Evolutionary conservation across 2,888 invertebrate species (phyloP), one percentile per base, ranked within the genome.

Genomic region (Abrostola triplasia): DNA sequence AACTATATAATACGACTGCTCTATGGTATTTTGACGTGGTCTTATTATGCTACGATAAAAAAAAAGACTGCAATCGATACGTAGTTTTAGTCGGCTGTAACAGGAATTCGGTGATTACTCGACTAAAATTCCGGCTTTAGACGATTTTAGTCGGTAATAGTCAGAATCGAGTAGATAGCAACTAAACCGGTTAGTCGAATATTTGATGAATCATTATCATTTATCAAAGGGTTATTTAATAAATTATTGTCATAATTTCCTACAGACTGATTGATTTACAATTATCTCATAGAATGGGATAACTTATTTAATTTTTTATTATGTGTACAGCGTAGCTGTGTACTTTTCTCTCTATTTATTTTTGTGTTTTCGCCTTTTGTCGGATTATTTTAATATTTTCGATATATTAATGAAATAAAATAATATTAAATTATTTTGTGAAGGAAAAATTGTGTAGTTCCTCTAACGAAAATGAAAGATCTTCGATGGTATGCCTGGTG

Each of bases 221-320:
- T 69, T 69, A 73, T 60, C 63, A 37, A 68, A 64, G 36, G 44
- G 48, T 79, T 59, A 70, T 73, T 76, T 68, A 76, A 70, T 76
- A 64, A 73, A 76, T 76, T 67, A 67, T 62, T 74, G 52, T 58
- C 66, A 77, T 60, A 77, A 56, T 70, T 75, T 68, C 50, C 66
- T 59, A 64, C 44, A 72, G 76, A 78, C 70, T 75, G 70, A 80
- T 74, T 77, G 74, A 67, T 67, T 71, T 69, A 65, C 70, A 64
- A 67, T 72, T 75, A 74, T 80, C 86, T 85, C 85, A 85, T 85
- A 24, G 53, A 77, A 85, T 85, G 85, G 81, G 83, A 63, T 71
- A 62, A 52, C 51, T 11, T 24, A 24, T 48, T 62, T 48, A 67
- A 60, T 64, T 62, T 73, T 61, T 62, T 62, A 58, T 73, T 70